Evolutionary conservation across 2,888 invertebrate species (phyloP).

Genomic region (Eupelmus urozonus): DNA sequence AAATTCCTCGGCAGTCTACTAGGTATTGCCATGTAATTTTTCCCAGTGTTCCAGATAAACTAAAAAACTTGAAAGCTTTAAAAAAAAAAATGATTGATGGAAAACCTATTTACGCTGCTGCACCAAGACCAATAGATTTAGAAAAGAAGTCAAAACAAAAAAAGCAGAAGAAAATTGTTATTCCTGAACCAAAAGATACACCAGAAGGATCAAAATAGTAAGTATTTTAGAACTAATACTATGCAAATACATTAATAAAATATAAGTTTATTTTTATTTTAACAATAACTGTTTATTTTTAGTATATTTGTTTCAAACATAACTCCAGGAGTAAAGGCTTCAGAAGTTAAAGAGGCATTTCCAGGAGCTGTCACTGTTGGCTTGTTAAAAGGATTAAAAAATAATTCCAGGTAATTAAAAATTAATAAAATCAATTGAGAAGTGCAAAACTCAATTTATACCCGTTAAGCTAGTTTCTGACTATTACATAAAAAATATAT

Average conservation of each 20-base stretch:
- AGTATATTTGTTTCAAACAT: conserved; percentile 70
- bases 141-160: conserved; percentile 50
- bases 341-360: conserved; percentile 66
- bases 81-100: conserved; percentile 63
- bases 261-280: conserved; percentile 1
- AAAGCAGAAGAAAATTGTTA: conserved; percentile 62
- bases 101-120: conserved; percentile 63
- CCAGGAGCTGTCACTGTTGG: conserved; percentile 64
- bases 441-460: no score
- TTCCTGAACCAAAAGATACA: conserved; percentile 62
- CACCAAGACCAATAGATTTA: conserved; percentile 52
- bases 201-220: conserved; percentile 64
- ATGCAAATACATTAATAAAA: no score
- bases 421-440: no score
- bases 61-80: conserved; percentile 64
- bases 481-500: background rate
- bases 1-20: conserved; percentile 67
- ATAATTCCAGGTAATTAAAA: conserved; percentile 57
- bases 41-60: conserved; percentile 63
- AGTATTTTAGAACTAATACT: no score
- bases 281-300: conserved; percentile 35
- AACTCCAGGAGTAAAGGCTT: conserved; percentile 61
- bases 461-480: no score
- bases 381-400: conserved; percentile 61
- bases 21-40: conserved; percentile 70